A percentile compares a stretch with the other conserved stretches of the same genome.
Evolutionary conservation across 2,797 vertebrate genomes (phyloP).

Genomic region (Gallirallus australis): DNA sequence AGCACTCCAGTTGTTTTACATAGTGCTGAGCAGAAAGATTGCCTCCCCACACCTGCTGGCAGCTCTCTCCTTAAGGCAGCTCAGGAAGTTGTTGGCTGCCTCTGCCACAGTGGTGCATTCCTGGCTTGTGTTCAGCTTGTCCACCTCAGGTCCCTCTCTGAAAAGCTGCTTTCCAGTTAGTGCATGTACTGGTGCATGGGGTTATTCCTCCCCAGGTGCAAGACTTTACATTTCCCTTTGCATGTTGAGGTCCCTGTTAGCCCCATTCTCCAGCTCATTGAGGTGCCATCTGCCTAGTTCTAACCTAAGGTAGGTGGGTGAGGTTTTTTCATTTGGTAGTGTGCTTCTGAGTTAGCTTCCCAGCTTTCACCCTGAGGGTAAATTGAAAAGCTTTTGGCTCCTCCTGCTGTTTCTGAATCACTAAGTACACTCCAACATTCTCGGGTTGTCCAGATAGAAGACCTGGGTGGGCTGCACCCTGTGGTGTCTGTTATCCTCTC

Average conservation of each 20-base stretch:
- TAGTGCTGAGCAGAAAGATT: background rate
- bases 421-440: background rate
- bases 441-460: background rate
- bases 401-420: background rate
- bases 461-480: background rate
- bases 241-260: background rate
- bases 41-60: background rate
- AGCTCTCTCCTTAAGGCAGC: background rate
- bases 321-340: background rate
- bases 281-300: background rate
- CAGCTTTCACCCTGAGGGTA: background rate
- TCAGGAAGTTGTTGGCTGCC: background rate
- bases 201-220: background rate
- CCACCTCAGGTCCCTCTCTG: background rate
- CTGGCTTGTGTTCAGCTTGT: background rate
- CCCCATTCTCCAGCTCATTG: background rate
- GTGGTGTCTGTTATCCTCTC: background rate
- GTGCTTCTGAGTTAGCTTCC: background rate
- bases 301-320: background rate
- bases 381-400: background rate
- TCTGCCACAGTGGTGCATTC: background rate
- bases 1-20: background rate
- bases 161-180: background rate
- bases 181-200: background rate
- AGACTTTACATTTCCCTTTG: background rate